These are phyloP conservation scores for Tiliacea aurago DNA, from an alignment of 2,888 invertebrate species.

Conservation along the genomic window DNA sequence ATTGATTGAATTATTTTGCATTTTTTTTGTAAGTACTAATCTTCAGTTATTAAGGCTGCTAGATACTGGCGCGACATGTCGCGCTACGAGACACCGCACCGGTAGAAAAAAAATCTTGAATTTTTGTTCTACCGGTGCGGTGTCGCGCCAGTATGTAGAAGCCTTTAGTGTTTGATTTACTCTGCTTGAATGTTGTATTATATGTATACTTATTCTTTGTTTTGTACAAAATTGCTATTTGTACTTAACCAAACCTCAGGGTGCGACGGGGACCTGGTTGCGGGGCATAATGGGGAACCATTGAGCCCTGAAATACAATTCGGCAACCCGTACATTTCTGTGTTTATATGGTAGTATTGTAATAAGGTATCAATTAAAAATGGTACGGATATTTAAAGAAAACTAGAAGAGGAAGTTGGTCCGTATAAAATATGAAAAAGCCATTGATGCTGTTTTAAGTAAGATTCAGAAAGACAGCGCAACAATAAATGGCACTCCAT, in stretches of 20 bases:
- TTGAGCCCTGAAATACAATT: background rate
- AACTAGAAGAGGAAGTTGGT: background rate
- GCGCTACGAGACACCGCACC: too few species aligned
- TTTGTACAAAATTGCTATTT: background rate
- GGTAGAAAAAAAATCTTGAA: too few species aligned
- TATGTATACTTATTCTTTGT: background rate
- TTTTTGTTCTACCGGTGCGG: too few species aligned
- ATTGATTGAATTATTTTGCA: background rate
- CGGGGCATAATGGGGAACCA: background rate
- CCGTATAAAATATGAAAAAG: background rate
- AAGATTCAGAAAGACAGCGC: background rate
- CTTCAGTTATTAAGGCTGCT: too few species aligned
- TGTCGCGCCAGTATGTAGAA: too few species aligned
- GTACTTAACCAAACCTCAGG: background rate
- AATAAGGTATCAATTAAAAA: background rate
- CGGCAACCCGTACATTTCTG: background rate
- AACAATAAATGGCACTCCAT: background rate
- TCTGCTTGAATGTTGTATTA: background rate
- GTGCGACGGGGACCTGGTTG: background rate
- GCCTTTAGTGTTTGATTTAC: background rate
- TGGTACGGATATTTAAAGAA: background rate
- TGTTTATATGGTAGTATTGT: background rate
- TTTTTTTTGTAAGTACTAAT: background rate
- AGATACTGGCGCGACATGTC: too few species aligned
- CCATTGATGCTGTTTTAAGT: background rate